phyloP scores from a whole-genome alignment of 2,888 invertebrate species.

The Ornithoptera alexandrae region DNA sequence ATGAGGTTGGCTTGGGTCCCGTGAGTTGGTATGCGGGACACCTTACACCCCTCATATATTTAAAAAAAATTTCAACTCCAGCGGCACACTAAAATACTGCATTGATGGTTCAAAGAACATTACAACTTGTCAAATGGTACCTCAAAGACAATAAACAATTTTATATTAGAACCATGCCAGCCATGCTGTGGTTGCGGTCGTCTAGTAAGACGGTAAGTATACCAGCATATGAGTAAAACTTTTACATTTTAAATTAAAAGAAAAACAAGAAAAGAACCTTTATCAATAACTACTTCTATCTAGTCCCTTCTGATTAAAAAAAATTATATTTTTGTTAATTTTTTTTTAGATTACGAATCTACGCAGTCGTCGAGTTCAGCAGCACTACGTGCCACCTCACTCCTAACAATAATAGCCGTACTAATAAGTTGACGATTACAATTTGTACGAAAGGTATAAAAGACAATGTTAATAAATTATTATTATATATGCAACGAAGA shows the following conservation, averaged over 20 bases:
- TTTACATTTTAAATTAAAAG: too few species aligned
- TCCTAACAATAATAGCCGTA: slow-evolving; percentile 46
- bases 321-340: neutral
- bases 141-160: too few species aligned
- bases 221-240: too few species aligned
- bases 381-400: slow-evolving; percentile 40
- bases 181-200: too few species aligned
- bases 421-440: slow-evolving; percentile 60
- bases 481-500: slow-evolving; percentile 13
- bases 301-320: neutral
- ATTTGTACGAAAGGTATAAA: neutral
- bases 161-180: too few species aligned
- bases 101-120: neutral
- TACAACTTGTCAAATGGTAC: neutral
- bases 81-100: neutral
- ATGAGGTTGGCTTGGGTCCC: too few species aligned
- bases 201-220: too few species aligned
- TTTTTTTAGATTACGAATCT: slow-evolving; percentile 67
- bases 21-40: too few species aligned
- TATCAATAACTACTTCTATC: too few species aligned
- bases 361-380: slow-evolving; percentile 63
- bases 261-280: too few species aligned
- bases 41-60: too few species aligned
- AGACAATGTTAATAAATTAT: slow-evolving; percentile 7
- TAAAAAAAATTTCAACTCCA: too few species aligned